phyloP scores from a whole-genome alignment of 1,140 invertebrate genomes.

The Branchinecta lindahli region DNA sequence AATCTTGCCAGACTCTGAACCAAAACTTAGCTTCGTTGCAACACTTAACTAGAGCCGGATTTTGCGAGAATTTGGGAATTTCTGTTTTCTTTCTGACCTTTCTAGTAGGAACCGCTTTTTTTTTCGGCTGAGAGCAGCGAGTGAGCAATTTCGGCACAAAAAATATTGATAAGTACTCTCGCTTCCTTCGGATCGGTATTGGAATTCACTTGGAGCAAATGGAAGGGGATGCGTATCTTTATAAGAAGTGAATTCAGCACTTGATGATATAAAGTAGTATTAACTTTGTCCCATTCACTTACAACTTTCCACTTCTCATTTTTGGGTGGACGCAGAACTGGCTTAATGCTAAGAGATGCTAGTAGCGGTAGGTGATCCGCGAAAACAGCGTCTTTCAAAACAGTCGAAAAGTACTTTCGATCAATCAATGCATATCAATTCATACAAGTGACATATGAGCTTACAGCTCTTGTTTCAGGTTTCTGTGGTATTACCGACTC shows the following conservation, averaged over 20 bases:
- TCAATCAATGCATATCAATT: too few species aligned
- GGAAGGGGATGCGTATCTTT: slow-evolving; percentile 4
- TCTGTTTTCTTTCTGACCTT: slow-evolving; percentile 5
- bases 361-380: not conserved
- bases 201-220: slow-evolving; percentile 1
- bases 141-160: not conserved
- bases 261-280: slow-evolving; percentile 9
- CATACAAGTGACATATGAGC: too few species aligned
- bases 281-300: slow-evolving; percentile 9
- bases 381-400: slow-evolving; percentile 9
- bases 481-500: too few species aligned
- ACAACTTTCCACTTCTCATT: slow-evolving; percentile 1
- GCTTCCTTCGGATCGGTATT: not conserved
- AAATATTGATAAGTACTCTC: slow-evolving; percentile 2
- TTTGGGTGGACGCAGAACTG: slow-evolving; percentile 4
- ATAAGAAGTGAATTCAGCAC: slow-evolving; percentile 8
- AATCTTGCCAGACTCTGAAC: slow-evolving; percentile 8
- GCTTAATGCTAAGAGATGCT: not conserved
- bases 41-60: slow-evolving; percentile 4
- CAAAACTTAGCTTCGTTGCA: slow-evolving; percentile 5
- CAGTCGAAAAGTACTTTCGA: too few species aligned
- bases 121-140: not conserved
- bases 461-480: too few species aligned
- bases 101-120: slow-evolving; percentile 8
- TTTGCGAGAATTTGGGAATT: slow-evolving; percentile 8